Conservation (phyloP, 2,113 vertebrate genomes). For the Mus musculus region GRCm39 chr8:116980001-116980500, state of each 20-base stretch:
- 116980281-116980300: background rate
- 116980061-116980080: background rate
- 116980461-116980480: background rate
- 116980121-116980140: background rate
- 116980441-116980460: background rate
- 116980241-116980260: background rate
- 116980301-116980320: background rate
- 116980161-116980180: background rate
- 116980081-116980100: background rate
- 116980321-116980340: background rate
- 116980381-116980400: background rate
- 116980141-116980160: background rate
- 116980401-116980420: background rate
- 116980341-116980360: fast-evolving
- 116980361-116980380: background rate
- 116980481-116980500: background rate
- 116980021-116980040: background rate
- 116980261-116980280: background rate
- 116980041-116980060: background rate
- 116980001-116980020: background rate
- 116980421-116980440: background rate
- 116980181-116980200: background rate
- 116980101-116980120: background rate
- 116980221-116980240: background rate
- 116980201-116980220: background rate